These are phyloP conservation scores for Agrotis segetum DNA, from an alignment of 2,888 invertebrate species.

Conservation along the genomic window DNA sequence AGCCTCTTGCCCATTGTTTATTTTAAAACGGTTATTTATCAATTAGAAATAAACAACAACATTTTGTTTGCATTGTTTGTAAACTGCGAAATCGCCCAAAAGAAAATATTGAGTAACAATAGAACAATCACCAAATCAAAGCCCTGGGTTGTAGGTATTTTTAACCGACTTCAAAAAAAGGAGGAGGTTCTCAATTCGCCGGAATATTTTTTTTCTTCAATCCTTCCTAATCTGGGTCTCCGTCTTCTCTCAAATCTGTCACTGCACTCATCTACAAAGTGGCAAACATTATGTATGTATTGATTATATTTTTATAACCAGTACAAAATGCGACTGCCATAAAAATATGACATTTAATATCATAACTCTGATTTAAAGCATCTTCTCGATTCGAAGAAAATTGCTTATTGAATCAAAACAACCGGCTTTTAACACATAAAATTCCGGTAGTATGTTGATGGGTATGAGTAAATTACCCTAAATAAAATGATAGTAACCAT, in stretches of 20 bases:
- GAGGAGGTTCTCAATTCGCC: too few species aligned
- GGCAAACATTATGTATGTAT: background rate
- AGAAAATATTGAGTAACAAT: background rate
- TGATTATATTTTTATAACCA: background rate
- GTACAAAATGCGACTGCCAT: background rate
- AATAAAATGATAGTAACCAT: background rate
- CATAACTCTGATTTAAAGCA: conserved; percentile 4
- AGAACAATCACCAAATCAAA: background rate
- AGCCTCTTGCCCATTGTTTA: conserved; percentile 38
- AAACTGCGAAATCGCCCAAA: conserved; percentile 3
- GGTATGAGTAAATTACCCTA: background rate
- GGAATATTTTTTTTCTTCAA: conserved; percentile 1
- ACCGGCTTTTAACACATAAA: background rate
- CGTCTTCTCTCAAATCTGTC: background rate
- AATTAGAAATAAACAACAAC: conserved; percentile 53
- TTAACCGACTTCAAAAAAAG: too few species aligned
- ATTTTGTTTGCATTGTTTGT: conserved; percentile 17
- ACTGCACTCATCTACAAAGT: background rate
- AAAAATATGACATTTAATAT: conserved; percentile 5
- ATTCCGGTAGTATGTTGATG: background rate
- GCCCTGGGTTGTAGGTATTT: background rate
- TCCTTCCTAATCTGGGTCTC: background rate
- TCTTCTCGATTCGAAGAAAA: background rate
- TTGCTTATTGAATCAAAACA: conserved; percentile 11
- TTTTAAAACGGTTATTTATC: conserved; percentile 30